phyloP scores from a whole-genome alignment of 2,113 vertebrate genomes.

The Corydoras maculifer region DNA sequence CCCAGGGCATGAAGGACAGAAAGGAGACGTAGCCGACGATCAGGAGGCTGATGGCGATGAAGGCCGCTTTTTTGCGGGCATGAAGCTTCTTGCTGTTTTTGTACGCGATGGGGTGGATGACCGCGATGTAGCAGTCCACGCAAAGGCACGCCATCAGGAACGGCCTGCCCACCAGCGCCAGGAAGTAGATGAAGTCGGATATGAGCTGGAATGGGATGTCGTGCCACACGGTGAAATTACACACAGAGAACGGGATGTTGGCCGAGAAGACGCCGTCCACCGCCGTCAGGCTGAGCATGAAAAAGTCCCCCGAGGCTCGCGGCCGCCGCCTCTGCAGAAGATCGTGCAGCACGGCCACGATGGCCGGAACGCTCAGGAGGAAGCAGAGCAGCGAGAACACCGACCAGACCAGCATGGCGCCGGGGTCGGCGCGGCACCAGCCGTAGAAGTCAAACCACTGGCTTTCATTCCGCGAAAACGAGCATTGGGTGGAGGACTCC shows the following conservation, averaged over 20 bases:
- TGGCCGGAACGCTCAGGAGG: slow-evolving; percentile 22
- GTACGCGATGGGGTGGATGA: slow-evolving; percentile 30
- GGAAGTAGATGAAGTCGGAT: slow-evolving; percentile 4
- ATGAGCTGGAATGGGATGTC: background rate
- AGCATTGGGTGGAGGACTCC: background rate
- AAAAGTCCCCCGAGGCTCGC: slow-evolving; percentile 6
- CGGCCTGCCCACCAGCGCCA: slow-evolving; percentile 21
- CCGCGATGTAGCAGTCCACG: slow-evolving; percentile 35
- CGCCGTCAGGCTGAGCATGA: slow-evolving; percentile 11
- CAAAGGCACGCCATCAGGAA: slow-evolving; percentile 35
- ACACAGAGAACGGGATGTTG: background rate
- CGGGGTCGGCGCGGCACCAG: slow-evolving; percentile 5
- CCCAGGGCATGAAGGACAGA: no score
- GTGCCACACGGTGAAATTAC: slow-evolving; percentile 6
- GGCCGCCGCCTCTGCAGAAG: slow-evolving; percentile 9
- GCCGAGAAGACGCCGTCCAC: slow-evolving; percentile 1
- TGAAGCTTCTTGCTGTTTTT: slow-evolving; percentile 11
- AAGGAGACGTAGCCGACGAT: background rate
- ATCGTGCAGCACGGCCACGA: slow-evolving; percentile 1
- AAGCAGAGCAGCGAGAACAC: background rate
- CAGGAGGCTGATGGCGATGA: background rate
- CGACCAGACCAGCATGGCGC: background rate
- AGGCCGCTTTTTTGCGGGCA: background rate
- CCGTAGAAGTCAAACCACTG: background rate
- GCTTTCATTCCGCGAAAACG: background rate